A percentile compares a stretch with the other conserved stretches of the same genome.
Conservation (phyloP, 1,140 invertebrate species). For the Pseudomyrmex flavicornis region DNA sequence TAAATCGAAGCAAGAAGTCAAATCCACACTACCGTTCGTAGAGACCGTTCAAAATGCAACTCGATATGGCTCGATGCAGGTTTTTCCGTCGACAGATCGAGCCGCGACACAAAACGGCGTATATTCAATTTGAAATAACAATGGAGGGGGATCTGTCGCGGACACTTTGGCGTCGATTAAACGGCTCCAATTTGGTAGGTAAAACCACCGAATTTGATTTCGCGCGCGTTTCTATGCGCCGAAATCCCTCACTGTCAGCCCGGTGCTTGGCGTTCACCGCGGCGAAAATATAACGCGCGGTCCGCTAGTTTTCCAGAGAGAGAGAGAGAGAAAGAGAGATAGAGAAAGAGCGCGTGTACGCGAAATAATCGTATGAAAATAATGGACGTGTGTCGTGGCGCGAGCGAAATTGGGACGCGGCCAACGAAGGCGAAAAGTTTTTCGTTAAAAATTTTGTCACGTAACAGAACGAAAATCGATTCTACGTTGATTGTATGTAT, state of each 20-base stretch:
- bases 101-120: conserved; percentile 52
- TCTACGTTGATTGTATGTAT: not conserved
- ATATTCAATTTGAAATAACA: conserved; percentile 59
- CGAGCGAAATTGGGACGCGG: conserved; percentile 9
- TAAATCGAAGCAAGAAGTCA: conserved; percentile 46
- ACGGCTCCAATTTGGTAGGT: conserved; percentile 55
- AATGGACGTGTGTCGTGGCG: conserved; percentile 34
- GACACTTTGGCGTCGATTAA: conserved; percentile 56
- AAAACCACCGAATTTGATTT: conserved; percentile 61
- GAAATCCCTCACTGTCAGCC: conserved; percentile 59
- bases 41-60: conserved; percentile 44
- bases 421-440: conserved; percentile 31
- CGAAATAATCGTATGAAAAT: conserved; percentile 59
- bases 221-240: conserved; percentile 52
- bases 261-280: conserved; percentile 1
- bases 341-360: not conserved
- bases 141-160: conserved; percentile 50
- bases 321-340: no score
- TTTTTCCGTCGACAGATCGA: conserved; percentile 28
- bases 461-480: not conserved
- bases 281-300: conserved; percentile 17
- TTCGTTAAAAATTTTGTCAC: conserved; percentile 14
- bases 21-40: conserved; percentile 12
- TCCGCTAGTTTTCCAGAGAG: not conserved
- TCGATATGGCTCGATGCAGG: conserved; percentile 54